Evolutionary conservation across 2,888 invertebrate genomes (phyloP).

Genomic region (Coleophora deauratella): DNA sequence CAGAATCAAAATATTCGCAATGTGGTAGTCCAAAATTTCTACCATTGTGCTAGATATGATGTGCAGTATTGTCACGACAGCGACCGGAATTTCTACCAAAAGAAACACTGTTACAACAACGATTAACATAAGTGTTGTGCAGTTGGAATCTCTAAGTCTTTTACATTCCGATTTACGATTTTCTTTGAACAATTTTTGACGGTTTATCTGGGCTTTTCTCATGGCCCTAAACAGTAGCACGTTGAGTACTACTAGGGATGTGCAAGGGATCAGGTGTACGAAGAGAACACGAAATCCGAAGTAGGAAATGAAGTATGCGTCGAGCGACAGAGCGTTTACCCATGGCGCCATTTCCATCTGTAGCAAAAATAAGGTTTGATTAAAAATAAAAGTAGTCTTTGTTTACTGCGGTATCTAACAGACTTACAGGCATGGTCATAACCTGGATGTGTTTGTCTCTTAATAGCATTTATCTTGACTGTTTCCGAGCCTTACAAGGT

Average conservation of each 20-base stretch:
- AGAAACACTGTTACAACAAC: slow-evolving; percentile 90
- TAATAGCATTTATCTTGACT: too few species aligned
- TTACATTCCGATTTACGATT: slow-evolving; percentile 87
- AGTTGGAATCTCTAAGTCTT: slow-evolving; percentile 84
- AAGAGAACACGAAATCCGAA: slow-evolving; percentile 91
- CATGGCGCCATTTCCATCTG: slow-evolving; percentile 78
- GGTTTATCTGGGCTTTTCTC: slow-evolving; percentile 85
- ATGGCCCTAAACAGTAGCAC: slow-evolving; percentile 89
- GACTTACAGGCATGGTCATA: too few species aligned
- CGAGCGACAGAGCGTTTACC: slow-evolving; percentile 80
- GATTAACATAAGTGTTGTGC: slow-evolving; percentile 90
- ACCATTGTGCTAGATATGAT: slow-evolving; percentile 84
- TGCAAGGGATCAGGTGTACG: slow-evolving; percentile 94
- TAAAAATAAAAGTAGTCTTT: too few species aligned
- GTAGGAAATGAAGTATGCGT: slow-evolving; percentile 87
- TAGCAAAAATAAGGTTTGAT: slow-evolving; percentile 17
- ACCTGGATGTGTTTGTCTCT: too few species aligned
- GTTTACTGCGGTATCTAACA: too few species aligned
- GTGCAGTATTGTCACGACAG: slow-evolving; percentile 87
- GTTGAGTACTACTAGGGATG: slow-evolving; percentile 90
- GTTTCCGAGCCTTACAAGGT: too few species aligned
- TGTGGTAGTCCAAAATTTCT: slow-evolving; percentile 83
- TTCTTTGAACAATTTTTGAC: slow-evolving; percentile 83
- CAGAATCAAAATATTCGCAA: slow-evolving; percentile 84
- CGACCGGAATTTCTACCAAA: slow-evolving; percentile 87